Conservation (phyloP, 2,797 vertebrate species). For the Sebastes wilsoni region DNA sequence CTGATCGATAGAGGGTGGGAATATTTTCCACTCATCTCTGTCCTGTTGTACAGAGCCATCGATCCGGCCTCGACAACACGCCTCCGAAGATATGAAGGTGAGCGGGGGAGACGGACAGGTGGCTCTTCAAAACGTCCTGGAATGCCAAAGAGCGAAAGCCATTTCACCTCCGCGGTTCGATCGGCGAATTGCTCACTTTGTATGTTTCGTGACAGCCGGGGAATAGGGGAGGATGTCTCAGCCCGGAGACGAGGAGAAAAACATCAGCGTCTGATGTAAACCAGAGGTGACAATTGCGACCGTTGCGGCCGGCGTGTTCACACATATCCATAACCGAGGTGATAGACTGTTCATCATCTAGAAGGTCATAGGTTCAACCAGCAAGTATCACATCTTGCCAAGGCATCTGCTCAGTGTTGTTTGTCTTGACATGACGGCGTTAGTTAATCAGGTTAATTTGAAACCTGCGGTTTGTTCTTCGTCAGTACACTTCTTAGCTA, state of each 20-base stretch:
- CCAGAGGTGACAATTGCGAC: neutral
- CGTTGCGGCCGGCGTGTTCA: neutral
- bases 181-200: neutral
- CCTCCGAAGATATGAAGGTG: neutral
- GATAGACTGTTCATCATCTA: neutral
- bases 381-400: neutral
- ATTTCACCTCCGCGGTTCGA: conserved; percentile 4
- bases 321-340: neutral
- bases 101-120: neutral
- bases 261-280: neutral
- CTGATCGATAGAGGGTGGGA: conserved; percentile 50
- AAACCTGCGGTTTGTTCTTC: neutral
- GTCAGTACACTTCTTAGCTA: no score
- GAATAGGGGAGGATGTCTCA: neutral
- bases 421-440: neutral
- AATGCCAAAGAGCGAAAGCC: conserved; percentile 4
- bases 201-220: conserved; percentile 3
- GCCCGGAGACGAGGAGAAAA: neutral
- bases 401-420: neutral
- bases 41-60: conserved; percentile 32
- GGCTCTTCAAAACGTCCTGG: conserved; percentile 6
- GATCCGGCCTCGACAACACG: conserved; percentile 6
- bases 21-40: conserved; percentile 56
- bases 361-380: neutral
- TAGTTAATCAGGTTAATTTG: neutral